phyloP scores from a whole-genome alignment of 1,140 invertebrate species.

The Drosophila tsacasi region DNA sequence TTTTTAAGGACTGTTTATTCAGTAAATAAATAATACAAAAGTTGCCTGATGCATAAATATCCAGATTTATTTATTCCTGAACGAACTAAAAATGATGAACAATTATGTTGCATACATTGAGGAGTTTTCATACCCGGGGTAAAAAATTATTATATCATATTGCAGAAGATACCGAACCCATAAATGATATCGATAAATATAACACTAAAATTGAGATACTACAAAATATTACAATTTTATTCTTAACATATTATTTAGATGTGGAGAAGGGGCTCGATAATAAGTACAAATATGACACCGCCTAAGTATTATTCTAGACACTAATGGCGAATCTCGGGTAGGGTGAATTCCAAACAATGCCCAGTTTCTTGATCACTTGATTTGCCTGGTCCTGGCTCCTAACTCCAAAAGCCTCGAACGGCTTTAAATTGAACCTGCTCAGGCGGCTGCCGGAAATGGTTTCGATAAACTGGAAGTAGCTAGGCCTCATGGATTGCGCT shows the following conservation, averaged over 20 bases:
- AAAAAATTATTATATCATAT: no score
- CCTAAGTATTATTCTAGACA: conserved; percentile 7
- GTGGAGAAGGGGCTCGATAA: neutral
- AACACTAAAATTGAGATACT: no score
- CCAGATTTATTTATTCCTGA: no score
- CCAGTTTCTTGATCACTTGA: conserved; percentile 75
- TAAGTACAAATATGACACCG: neutral
- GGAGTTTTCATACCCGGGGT: no score
- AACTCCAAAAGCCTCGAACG: conserved; percentile 88
- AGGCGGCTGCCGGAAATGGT: conserved; percentile 87
- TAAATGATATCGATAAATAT: no score
- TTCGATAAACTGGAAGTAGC: conserved; percentile 93
- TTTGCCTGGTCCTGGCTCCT: conserved; percentile 84
- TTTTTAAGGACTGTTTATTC: no score
- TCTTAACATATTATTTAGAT: neutral
- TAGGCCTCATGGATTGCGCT: conserved; percentile 90
- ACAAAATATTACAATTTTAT: no score
- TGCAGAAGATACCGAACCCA: no score
- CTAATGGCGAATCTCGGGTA: conserved; percentile 40
- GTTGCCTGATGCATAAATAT: no score
- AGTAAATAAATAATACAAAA: no score
- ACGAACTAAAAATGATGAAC: no score
- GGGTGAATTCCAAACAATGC: conserved; percentile 49
- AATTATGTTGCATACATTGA: no score
- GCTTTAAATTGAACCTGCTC: conserved; percentile 65